Percentiles rank a stretch among this genome's conserved stretches.
phyloP scores from a whole-genome alignment of 2,113 vertebrate genomes.

The Pygoscelis adeliae region DNA sequence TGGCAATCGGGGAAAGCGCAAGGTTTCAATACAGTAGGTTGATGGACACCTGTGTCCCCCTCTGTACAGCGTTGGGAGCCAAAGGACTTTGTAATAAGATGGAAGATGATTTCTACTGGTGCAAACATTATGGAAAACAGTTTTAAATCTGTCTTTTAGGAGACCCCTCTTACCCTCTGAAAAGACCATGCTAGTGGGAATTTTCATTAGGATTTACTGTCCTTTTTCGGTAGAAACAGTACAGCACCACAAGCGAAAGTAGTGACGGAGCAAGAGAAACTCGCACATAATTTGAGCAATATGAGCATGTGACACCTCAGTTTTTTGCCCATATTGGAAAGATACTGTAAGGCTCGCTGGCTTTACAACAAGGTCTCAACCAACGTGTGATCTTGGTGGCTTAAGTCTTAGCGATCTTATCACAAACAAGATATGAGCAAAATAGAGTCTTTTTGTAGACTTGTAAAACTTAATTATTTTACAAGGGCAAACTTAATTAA shows the following conservation, averaged over 20 bases:
- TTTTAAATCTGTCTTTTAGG: not conserved
- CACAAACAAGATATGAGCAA: not conserved
- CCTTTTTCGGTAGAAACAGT: not conserved
- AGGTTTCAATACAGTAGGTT: not conserved
- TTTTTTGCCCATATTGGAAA: not conserved
- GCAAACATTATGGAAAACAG: not conserved
- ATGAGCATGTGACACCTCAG: not conserved
- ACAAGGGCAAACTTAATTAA: not conserved
- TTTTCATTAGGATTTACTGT: not conserved
- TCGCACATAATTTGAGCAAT: not conserved
- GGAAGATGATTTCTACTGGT: not conserved
- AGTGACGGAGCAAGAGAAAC: not conserved
- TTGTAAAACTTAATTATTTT: slow-evolving; percentile 4
- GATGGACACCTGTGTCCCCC: not conserved
- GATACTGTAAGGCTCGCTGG: not conserved
- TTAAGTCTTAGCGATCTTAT: not conserved
- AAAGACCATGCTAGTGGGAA: not conserved
- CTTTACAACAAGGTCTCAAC: not conserved
- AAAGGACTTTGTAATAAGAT: not conserved
- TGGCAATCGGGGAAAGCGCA: not conserved
- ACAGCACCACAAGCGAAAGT: not conserved
- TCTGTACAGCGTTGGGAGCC: not conserved
- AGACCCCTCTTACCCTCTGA: not conserved
- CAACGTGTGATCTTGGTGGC: not conserved
- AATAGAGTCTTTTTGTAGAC: not conserved